Conservation (phyloP, 35 echinoderm and acorn worm species). For the Ophiothrix spiculata region DNA sequence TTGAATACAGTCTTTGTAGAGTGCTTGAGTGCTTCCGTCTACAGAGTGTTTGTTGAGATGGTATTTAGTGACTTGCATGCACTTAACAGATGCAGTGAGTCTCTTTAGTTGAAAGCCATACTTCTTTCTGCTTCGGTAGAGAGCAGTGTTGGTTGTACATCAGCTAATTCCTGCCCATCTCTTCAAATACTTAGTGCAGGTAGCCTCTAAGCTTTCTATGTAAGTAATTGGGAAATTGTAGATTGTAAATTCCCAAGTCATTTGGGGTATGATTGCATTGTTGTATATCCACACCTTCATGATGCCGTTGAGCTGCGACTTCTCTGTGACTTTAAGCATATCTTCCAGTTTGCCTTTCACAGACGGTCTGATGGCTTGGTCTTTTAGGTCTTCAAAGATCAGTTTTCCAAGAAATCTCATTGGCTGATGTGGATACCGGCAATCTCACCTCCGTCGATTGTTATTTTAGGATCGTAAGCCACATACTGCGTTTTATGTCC, state of each 20-base stretch:
- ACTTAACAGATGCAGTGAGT: not conserved
- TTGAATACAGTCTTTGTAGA: not conserved
- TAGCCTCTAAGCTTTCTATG: not conserved
- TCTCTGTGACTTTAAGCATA: not conserved
- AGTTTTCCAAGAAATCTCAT: not conserved
- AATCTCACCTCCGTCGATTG: not conserved
- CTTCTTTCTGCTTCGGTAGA: not conserved
- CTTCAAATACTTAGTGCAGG: not conserved
- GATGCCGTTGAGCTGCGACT: not conserved
- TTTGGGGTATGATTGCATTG: not conserved
- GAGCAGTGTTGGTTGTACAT: not conserved
- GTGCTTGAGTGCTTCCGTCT: not conserved
- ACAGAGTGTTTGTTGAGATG: not conserved
- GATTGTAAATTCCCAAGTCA: not conserved
- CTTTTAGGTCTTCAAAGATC: not conserved
- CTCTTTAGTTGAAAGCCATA: not conserved
- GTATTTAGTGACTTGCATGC: not conserved
- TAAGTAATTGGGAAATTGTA: not conserved
- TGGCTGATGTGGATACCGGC: not conserved
- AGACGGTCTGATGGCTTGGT: not conserved
- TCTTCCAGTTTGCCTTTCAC: not conserved
- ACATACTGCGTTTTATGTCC: not conserved
- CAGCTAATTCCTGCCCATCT: not conserved
- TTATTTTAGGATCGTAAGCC: not conserved
- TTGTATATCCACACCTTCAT: not conserved